phyloP scores from a whole-genome alignment of 2,888 invertebrate genomes.

The Oligia fasciuncula region DNA sequence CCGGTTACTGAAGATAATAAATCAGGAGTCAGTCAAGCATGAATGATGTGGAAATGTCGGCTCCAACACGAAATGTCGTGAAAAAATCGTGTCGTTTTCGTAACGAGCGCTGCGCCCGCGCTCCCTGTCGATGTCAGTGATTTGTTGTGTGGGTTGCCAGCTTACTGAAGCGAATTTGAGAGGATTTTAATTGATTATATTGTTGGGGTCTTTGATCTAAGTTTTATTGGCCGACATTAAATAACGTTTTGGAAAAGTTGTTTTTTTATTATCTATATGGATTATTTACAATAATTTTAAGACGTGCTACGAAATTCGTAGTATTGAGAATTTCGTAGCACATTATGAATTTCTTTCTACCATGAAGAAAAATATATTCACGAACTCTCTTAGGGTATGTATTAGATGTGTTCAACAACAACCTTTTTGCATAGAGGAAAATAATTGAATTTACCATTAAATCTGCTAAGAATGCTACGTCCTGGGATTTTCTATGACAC shows the following conservation, averaged over 20 bases:
- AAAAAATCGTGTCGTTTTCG: constrained; percentile 74
- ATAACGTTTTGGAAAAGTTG: not conserved
- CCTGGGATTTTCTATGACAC: no score
- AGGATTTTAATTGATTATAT: not conserved
- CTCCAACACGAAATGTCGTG: constrained; percentile 68
- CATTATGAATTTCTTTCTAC: no score
- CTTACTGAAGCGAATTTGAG: not conserved
- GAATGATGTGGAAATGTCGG: constrained; percentile 67
- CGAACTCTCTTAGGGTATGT: not conserved
- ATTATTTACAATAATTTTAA: not conserved
- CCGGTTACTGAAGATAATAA: constrained; percentile 68
- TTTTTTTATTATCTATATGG: not conserved
- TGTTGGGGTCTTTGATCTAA: not conserved
- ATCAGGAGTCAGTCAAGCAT: constrained; percentile 65
- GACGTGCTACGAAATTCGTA: not conserved
- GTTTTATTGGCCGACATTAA: not conserved
- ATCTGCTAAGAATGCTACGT: not conserved
- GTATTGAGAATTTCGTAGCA: not conserved
- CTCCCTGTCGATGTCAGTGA: constrained; percentile 72
- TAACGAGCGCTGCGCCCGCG: constrained; percentile 72
- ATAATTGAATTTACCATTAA: not conserved
- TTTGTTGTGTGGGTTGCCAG: constrained; percentile 58
- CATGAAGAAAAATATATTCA: not conserved
- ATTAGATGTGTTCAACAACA: not conserved
- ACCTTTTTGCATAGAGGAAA: not conserved